These are phyloP conservation scores for Allobates femoralis DNA, from an alignment of 2,797 vertebrate genomes.

Conservation along the genomic window DNA sequence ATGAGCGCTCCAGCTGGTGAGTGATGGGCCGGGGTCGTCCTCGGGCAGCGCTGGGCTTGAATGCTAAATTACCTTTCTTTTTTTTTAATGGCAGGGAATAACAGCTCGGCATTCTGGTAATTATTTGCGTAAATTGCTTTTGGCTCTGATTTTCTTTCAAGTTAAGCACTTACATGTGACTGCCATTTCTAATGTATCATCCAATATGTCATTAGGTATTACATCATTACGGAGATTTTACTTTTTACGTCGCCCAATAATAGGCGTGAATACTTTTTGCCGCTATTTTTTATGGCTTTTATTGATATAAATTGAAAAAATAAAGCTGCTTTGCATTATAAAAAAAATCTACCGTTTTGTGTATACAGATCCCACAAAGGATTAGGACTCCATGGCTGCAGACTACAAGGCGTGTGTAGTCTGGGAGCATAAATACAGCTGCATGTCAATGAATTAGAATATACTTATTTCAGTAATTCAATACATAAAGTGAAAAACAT, in stretches of 20 bases:
- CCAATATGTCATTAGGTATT: not conserved
- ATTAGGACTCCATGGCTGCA: not conserved
- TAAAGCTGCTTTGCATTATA: too few relatives aligned
- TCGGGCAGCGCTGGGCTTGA: not conserved
- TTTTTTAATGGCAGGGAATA: slow-evolving; percentile 13
- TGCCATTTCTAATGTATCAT: slow-evolving; percentile 9
- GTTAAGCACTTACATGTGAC: not conserved
- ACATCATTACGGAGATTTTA: not conserved
- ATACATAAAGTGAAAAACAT: not conserved
- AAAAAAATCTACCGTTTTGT: too few relatives aligned
- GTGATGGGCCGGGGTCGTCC: not conserved
- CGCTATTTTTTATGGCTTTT: not conserved
- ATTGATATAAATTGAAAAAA: not conserved
- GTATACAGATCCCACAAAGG: not conserved
- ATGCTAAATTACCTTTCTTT: slow-evolving; percentile 25
- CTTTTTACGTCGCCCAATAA: not conserved
- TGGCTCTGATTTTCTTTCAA: not conserved
- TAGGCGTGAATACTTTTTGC: not conserved
- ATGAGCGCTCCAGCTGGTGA: not conserved
- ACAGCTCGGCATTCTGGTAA: slow-evolving; percentile 2
- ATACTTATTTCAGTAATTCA: not conserved
- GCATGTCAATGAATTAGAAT: too few relatives aligned
- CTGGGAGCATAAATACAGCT: not conserved
- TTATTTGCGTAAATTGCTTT: slow-evolving; percentile 35
- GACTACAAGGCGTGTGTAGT: not conserved